Conservation (phyloP, 1,140 invertebrate species). For the Drosophila lacteicornis region DNA sequence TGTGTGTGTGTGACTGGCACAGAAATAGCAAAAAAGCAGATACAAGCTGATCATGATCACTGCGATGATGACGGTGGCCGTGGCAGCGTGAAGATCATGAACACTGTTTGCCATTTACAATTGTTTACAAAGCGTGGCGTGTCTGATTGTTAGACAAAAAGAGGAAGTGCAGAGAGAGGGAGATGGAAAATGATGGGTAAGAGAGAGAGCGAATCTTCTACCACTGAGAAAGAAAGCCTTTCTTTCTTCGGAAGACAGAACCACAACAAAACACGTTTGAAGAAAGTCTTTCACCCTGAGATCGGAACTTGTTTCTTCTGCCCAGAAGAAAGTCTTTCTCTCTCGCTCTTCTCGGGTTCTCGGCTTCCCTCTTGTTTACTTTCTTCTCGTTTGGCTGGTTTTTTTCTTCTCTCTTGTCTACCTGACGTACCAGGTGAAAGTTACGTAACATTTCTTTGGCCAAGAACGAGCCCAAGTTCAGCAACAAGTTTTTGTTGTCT, state of each 20-base stretch:
- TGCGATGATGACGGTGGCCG: constrained; percentile 52
- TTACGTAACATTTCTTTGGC: constrained; percentile 71
- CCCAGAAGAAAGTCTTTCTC: constrained; percentile 22
- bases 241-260: constrained; percentile 38
- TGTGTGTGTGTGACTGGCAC: constrained; percentile 58
- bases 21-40: constrained; percentile 52
- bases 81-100: constrained; percentile 70
- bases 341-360: constrained; percentile 18
- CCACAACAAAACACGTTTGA: constrained; percentile 44
- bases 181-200: not conserved
- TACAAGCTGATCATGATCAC: constrained; percentile 42
- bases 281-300: constrained; percentile 59
- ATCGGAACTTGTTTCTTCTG: constrained; percentile 23
- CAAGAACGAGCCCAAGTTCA: constrained; percentile 81
- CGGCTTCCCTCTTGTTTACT: constrained; percentile 59
- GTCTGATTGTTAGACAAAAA: constrained; percentile 20
- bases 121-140: constrained; percentile 62
- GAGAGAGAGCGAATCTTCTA: not conserved
- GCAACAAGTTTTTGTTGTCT: constrained; percentile 54
- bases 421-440: constrained; percentile 61
- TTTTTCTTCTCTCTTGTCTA: constrained; percentile 44
- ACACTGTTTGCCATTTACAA: constrained; percentile 55
- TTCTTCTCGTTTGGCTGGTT: constrained; percentile 56
- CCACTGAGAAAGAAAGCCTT: constrained; percentile 41
- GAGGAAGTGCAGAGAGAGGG: not conserved